Conservation (phyloP, 1,140 invertebrate species). For the Heliothis virescens region DNA sequence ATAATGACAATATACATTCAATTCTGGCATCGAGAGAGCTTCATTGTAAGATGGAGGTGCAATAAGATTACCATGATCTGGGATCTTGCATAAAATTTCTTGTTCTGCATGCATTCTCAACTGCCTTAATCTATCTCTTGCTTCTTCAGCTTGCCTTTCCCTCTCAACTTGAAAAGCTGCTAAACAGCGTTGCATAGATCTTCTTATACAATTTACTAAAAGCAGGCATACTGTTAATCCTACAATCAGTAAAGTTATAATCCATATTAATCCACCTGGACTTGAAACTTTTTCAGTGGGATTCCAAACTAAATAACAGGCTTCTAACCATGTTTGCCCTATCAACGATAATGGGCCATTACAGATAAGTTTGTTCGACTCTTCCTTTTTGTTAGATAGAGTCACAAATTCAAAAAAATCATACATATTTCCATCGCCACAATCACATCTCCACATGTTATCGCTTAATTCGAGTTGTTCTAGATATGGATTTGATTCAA, state of each 20-base stretch:
- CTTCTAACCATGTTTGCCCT: slow-evolving; percentile 88
- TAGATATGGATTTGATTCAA: slow-evolving; percentile 87
- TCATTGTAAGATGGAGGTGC: slow-evolving; percentile 91
- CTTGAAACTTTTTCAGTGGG: slow-evolving; percentile 68
- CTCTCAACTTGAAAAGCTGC: slow-evolving; percentile 86
- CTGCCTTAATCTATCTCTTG: slow-evolving; percentile 84
- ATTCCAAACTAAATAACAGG: slow-evolving; percentile 88
- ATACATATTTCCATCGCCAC: slow-evolving; percentile 85
- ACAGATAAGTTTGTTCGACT: slow-evolving; percentile 84
- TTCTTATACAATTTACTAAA: slow-evolving; percentile 85
- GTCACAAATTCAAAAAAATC: slow-evolving; percentile 88
- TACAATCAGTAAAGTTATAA: slow-evolving; percentile 87
- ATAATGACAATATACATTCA: slow-evolving; percentile 87
- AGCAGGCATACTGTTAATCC: slow-evolving; percentile 82
- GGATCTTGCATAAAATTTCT: slow-evolving; percentile 86
- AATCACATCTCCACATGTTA: slow-evolving; percentile 92
- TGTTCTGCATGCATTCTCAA: slow-evolving; percentile 86
- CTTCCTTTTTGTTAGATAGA: slow-evolving; percentile 86
- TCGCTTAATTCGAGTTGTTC: slow-evolving; percentile 87
- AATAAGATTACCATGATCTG: slow-evolving; percentile 88
- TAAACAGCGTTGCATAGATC: slow-evolving; percentile 86
- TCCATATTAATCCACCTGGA: slow-evolving; percentile 87
- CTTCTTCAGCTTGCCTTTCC: slow-evolving; percentile 87
- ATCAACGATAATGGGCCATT: slow-evolving; percentile 87
- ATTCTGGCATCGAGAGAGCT: slow-evolving; percentile 89